Percentiles rank a stretch among this genome's conserved stretches.
phyloP scores from a whole-genome alignment of 2,113 vertebrate species.

The Strix uralensis region DNA sequence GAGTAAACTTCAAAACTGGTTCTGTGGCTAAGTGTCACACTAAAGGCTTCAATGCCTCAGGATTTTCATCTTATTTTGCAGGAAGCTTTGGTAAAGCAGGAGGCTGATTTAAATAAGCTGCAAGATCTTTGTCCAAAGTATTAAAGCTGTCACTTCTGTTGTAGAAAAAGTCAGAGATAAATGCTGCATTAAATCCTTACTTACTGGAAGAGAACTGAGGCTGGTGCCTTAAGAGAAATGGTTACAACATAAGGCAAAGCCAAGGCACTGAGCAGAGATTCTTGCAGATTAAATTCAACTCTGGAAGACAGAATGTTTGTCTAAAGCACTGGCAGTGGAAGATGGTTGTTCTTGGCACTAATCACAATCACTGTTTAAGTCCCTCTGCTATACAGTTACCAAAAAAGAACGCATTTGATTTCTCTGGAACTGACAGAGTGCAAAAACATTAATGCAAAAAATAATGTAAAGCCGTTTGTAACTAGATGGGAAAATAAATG shows the following conservation, averaged over 20 bases:
- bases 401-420: conserved; percentile 9
- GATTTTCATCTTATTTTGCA: neutral
- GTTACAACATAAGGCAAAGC: neutral
- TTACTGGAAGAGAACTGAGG: neutral
- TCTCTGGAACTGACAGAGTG: conserved; percentile 24
- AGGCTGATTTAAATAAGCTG: neutral
- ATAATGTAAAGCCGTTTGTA: neutral
- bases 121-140: neutral
- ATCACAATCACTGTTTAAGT: neutral
- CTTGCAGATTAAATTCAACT: neutral
- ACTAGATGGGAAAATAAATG: neutral
- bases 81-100: neutral
- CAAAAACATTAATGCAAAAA: neutral
- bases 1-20: neutral
- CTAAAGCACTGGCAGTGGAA: conserved; percentile 18
- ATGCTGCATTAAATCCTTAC: neutral
- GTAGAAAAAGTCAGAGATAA: neutral
- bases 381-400: conserved; percentile 31
- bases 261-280: neutral
- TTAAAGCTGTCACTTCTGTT: neutral
- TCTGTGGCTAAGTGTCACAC: neutral
- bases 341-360: conserved; percentile 49
- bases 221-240: neutral
- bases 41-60: neutral
- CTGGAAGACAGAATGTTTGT: conserved; percentile 59